Conservation (phyloP, 2,888 invertebrate species). For the Plagodis dolabraria region DNA sequence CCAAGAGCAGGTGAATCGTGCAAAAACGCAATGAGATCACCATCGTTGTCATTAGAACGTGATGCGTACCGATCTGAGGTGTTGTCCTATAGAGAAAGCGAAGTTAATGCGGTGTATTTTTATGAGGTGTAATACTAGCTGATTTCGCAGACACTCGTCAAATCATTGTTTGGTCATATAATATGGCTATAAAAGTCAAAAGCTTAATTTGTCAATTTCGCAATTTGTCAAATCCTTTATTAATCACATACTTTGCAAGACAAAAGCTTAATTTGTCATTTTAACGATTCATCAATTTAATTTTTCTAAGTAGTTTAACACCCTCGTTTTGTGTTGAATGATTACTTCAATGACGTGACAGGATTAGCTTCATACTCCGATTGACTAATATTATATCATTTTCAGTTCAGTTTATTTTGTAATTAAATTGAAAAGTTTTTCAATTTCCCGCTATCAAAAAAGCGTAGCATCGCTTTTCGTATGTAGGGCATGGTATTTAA, state of each 20-base stretch:
- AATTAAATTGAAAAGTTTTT: not conserved
- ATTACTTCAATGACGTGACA: no score
- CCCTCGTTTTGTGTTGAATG: not conserved
- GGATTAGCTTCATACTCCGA: not conserved
- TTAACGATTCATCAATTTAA: no score
- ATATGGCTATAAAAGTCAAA: no score
- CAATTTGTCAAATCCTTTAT: no score
- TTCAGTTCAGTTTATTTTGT: not conserved
- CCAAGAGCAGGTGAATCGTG: constrained; percentile 64
- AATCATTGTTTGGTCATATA: no score
- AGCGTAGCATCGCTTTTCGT: not conserved
- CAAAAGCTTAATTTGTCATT: no score
- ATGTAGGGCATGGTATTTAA: not conserved
- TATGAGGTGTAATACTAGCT: not conserved
- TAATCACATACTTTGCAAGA: no score
- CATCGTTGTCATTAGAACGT: constrained; percentile 67
- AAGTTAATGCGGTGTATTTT: not conserved
- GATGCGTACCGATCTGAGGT: constrained; percentile 50
- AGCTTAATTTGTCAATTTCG: no score
- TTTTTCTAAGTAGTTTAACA: not conserved
- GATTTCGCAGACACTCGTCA: no score
- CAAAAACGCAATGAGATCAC: constrained; percentile 80
- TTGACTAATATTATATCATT: not conserved
- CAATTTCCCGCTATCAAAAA: not conserved
- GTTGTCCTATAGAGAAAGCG: constrained; percentile 6